These are phyloP conservation scores for Chitala chitala DNA, from an alignment of 2,113 vertebrate species.

Conservation along the genomic window DNA sequence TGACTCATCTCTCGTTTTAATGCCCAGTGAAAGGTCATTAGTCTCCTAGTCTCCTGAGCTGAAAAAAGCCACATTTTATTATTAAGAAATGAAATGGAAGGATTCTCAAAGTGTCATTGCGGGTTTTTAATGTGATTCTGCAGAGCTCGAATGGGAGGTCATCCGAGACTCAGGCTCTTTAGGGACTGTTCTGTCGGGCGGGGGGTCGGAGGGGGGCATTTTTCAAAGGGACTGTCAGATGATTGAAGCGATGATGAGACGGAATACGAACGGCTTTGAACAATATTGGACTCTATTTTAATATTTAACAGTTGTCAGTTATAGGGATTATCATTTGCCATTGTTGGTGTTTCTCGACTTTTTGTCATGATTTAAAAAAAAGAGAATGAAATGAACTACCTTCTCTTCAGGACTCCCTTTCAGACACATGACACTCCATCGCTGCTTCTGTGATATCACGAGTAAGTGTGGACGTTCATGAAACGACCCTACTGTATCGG, in stretches of 20 bases:
- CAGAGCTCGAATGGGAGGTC: constrained; percentile 16
- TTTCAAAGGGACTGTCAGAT: constrained; percentile 24
- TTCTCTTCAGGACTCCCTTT: background rate
- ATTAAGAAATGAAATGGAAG: constrained; percentile 25
- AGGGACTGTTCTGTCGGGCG: background rate
- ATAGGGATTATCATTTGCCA: background rate
- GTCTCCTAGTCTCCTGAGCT: background rate
- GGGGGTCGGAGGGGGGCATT: background rate
- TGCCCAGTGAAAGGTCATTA: constrained; percentile 13
- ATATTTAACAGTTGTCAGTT: background rate
- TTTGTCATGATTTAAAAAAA: background rate
- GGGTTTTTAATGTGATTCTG: constrained; percentile 26
- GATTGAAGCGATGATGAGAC: constrained; percentile 1
- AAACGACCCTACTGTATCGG: too few relatives aligned
- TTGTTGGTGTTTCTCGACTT: background rate
- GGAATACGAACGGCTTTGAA: background rate
- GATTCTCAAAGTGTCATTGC: constrained; percentile 18
- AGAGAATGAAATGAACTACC: background rate
- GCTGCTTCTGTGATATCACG: background rate
- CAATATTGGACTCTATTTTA: background rate
- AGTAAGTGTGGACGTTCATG: too few relatives aligned
- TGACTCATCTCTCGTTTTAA: constrained; percentile 25
- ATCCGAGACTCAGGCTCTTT: constrained; percentile 13
- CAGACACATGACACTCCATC: background rate
- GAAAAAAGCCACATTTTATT: constrained; percentile 12